A percentile compares a stretch with the other conserved stretches of the same genome.
These are phyloP conservation scores for Lasioglossum marginatum DNA, from an alignment of 2,888 invertebrate genomes.

Conservation along the genomic window DNA sequence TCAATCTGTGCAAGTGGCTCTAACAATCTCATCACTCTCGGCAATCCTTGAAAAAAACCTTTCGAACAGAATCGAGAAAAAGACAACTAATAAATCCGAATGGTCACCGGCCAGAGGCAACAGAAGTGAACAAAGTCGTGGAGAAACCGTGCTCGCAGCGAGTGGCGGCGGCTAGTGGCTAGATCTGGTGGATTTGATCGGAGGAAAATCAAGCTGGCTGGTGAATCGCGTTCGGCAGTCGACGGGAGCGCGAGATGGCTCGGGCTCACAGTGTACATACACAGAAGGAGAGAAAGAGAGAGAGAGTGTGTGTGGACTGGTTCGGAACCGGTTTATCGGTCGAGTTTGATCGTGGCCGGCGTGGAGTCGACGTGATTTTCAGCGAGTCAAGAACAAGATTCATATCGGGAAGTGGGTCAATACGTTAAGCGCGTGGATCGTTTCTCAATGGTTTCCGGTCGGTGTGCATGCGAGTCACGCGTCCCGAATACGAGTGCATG, in stretches of 20 bases:
- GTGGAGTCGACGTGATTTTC: slow-evolving; percentile 58
- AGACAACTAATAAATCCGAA: slow-evolving; percentile 6
- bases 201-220: not conserved
- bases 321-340: slow-evolving; percentile 65
- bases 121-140: not conserved
- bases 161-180: not conserved
- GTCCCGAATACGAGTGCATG: slow-evolving; percentile 65
- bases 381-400: slow-evolving; percentile 69
- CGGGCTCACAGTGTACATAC: not conserved
- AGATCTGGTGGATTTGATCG: not conserved
- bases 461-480: slow-evolving; percentile 64
- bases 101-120: not conserved
- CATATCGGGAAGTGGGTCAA: slow-evolving; percentile 75
- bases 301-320: slow-evolving; percentile 22
- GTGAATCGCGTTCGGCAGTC: slow-evolving; percentile 14
- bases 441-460: slow-evolving; percentile 62
- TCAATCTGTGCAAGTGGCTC: not conserved
- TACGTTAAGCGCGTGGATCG: slow-evolving; percentile 72
- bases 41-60: not conserved
- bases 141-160: not conserved
- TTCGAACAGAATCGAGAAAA: not conserved
- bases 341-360: slow-evolving; percentile 61
- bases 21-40: not conserved
- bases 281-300: not conserved
- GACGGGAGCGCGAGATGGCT: not conserved